Conservation (phyloP, 2,797 vertebrate genomes). For the Malurus splendens region DNA sequence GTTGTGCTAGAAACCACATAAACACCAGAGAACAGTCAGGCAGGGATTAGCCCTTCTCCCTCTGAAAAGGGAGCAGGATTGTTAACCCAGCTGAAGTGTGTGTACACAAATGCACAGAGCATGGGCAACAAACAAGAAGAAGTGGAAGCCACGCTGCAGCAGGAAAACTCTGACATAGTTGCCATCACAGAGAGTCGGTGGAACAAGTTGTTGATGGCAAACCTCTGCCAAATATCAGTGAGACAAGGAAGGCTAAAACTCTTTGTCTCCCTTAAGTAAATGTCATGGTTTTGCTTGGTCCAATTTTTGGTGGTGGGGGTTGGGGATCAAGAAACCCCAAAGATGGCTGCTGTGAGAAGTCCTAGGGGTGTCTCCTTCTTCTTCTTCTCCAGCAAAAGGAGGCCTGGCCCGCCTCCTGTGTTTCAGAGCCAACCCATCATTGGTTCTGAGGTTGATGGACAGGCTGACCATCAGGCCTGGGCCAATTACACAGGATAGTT, state of each 20-base stretch:
- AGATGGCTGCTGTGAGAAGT: no score
- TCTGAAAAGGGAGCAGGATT: neutral
- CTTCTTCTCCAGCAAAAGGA: no score
- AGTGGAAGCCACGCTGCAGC: neutral
- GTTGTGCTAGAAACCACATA: neutral
- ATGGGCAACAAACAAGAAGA: neutral
- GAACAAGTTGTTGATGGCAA: neutral
- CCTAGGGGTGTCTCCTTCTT: no score
- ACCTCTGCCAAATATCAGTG: neutral
- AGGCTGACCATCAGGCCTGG: no score
- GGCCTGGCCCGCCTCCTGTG: no score
- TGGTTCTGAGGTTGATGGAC: no score
- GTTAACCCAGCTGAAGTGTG: neutral
- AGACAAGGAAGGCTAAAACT: neutral
- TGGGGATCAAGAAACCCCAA: no score
- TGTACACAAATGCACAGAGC: neutral
- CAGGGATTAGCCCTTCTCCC: neutral
- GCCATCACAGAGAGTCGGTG: neutral
- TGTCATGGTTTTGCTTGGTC: no score
- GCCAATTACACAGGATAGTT: no score
- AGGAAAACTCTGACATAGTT: neutral
- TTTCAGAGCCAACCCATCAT: no score
- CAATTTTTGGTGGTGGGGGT: no score
- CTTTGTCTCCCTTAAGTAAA: neutral
- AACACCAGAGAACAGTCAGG: fast-evolving